Conservation (phyloP, 2,888 invertebrate species). For the Pelosia muscerda region DNA sequence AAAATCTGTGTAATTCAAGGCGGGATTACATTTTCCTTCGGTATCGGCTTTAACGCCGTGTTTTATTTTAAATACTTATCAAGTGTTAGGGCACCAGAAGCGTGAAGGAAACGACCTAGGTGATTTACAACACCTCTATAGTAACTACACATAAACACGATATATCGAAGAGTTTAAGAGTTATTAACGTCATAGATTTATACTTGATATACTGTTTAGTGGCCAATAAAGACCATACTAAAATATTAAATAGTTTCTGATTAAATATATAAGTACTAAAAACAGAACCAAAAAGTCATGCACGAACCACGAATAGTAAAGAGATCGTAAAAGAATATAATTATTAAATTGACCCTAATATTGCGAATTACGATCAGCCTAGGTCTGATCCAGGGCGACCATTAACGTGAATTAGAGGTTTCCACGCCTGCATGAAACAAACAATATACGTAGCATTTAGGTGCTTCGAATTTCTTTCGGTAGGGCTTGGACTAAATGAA, state of each 20-base stretch:
- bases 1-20: background rate
- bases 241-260: conserved; percentile 5
- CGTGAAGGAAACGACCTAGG: conserved; percentile 1
- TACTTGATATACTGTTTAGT: conserved; percentile 12
- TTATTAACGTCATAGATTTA: conserved; percentile 20
- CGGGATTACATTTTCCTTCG: background rate
- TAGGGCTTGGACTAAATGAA: background rate
- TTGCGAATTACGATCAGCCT: conserved; percentile 4
- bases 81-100: background rate
- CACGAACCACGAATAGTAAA: conserved; percentile 1
- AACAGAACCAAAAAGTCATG: background rate
- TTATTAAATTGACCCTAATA: conserved; percentile 4
- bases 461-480: background rate
- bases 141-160: conserved; percentile 20
- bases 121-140: background rate
- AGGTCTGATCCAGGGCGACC: too few relatives aligned
- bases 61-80: background rate
- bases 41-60: background rate
- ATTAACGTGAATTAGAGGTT: background rate
- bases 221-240: conserved; percentile 14
- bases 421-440: background rate
- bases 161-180: conserved; percentile 1
- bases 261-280: conserved; percentile 6
- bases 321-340: background rate
- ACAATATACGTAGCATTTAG: background rate